Percentiles rank a stretch among this genome's conserved stretches.
These are phyloP conservation scores for Anolis sagrei DNA, from an alignment of 2,113 vertebrate genomes.

Conservation along the genomic window DNA sequence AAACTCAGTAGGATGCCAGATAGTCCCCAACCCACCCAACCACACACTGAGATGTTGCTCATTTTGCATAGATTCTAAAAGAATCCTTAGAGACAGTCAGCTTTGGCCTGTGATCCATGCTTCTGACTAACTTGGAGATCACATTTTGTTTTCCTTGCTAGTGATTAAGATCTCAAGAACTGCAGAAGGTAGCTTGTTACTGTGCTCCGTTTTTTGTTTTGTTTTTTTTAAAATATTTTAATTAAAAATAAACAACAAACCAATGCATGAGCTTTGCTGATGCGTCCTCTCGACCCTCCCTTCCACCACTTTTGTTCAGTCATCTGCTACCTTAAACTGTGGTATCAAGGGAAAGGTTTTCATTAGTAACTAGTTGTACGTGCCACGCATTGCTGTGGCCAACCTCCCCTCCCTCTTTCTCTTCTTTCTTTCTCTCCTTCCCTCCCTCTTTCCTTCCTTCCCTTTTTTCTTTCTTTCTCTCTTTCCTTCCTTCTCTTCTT, in stretches of 20 bases:
- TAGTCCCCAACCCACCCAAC: too few species aligned
- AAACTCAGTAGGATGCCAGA: too few species aligned
- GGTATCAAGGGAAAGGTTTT: background rate
- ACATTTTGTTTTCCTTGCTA: background rate
- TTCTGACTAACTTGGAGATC: background rate
- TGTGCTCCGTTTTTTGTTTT: background rate
- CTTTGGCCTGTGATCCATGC: background rate
- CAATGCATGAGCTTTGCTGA: background rate
- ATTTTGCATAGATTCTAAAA: too few species aligned
- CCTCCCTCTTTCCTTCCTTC: too few species aligned
- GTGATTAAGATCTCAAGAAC: background rate
- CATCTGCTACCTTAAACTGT: background rate
- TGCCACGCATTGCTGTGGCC: too few species aligned
- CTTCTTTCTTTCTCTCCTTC: too few species aligned
- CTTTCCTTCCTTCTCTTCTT: too few species aligned
- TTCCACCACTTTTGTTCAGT: background rate
- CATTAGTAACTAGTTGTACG: too few species aligned
- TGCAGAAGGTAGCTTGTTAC: background rate
- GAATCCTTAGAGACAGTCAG: background rate
- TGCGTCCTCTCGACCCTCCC: background rate
- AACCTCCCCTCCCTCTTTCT: too few species aligned
- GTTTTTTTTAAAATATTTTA: background rate
- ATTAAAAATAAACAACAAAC: background rate
- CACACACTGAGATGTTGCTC: too few species aligned
- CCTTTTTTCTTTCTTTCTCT: too few species aligned